These are phyloP conservation scores for Noctua janthe DNA, from an alignment of 2,888 invertebrate species.

Conservation along the genomic window DNA sequence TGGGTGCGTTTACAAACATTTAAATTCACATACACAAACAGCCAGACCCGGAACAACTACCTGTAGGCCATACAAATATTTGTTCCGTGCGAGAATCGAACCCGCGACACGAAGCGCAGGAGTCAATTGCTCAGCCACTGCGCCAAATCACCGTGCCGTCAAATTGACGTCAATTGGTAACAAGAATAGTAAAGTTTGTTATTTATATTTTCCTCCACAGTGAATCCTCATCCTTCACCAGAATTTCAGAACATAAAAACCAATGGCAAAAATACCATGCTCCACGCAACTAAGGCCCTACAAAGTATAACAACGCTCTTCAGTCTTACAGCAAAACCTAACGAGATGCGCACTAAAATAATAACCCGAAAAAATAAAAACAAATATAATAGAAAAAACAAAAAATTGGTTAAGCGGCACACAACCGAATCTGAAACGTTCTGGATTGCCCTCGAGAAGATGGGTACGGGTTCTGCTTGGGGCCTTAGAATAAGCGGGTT, in stretches of 20 bases:
- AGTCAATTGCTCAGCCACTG: too few relatives aligned
- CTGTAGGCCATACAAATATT: too few relatives aligned
- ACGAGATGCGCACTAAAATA: slow-evolving; percentile 83
- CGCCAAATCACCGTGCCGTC: too few relatives aligned
- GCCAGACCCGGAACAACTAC: too few relatives aligned
- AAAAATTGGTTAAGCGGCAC: slow-evolving; percentile 85
- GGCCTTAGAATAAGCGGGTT: slow-evolving; percentile 72
- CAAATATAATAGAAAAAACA: slow-evolving; percentile 72
- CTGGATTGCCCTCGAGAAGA: slow-evolving; percentile 87
- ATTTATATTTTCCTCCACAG: slow-evolving; percentile 5
- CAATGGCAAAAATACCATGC: slow-evolving; percentile 60
- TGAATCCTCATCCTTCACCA: slow-evolving; percentile 1
- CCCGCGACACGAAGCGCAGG: too few relatives aligned
- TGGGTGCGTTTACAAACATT: too few relatives aligned
- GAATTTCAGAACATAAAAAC: slow-evolving; percentile 25
- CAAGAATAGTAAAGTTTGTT: not conserved
- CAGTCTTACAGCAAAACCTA: slow-evolving; percentile 73
- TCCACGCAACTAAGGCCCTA: slow-evolving; percentile 71
- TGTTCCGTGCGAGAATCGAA: too few relatives aligned
- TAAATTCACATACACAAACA: too few relatives aligned
- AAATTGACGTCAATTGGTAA: not conserved
- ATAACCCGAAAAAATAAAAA: slow-evolving; percentile 78
- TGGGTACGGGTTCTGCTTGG: slow-evolving; percentile 75
- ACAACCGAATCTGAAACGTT: slow-evolving; percentile 86
- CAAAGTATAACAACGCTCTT: slow-evolving; percentile 74